Base-by-base conservation (phyloP, 2,797 vertebrate species). In the Epinephelus malabaricus region DNA sequence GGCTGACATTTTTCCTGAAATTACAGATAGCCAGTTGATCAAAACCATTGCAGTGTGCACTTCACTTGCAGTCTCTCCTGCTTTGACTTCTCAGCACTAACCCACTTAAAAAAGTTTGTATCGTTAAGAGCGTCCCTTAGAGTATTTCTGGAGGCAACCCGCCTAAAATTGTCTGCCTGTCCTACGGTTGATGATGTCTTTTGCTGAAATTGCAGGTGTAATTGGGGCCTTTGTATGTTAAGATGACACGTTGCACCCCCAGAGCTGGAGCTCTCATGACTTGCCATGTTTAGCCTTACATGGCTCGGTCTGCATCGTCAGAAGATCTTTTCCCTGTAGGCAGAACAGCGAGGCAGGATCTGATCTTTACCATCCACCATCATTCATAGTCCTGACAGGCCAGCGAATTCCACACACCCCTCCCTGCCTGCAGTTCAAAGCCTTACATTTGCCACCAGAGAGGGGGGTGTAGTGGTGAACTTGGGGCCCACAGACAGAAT, bases 361-460 rank as follows among this genome's bases (percentile, higher is more conserved):
- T 74, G 82, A 90, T 90, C 81, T 86, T 83, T 84, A 73, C 78
- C 72, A 85, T 88, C 83, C 71, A 27, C 90, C 86, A 94, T 94
- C 88, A 92, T 30, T 92, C 92, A 92, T n/a, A 73, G 73, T 40
- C 67, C 62, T 93, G 92, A 93, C 91, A 92, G 81, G 69, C 82
- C 74, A 69, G 76, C 69, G 76, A 86, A 87, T 88, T 79, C 76
- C 91, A 82, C 78, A 18, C 78, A 19, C 83, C 69, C 76, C 83
- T 69, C 81, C 81, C 86, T 64, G 69, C 70, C 40, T 19, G 46
- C 11, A 89, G 86, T 91, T 92, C 91, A 92, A 93, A 92, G 92
- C 83, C 64, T 81, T 17, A 38, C 79, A 69, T 86, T 87, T 76
- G 86, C 90, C 88, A 90, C 72, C 58, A 79, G 75, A 87, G 77